A percentile compares a stretch with the other conserved stretches of the same genome.
Conservation (phyloP, 2,888 invertebrate species). For the Drosophila longiperda region DNA sequence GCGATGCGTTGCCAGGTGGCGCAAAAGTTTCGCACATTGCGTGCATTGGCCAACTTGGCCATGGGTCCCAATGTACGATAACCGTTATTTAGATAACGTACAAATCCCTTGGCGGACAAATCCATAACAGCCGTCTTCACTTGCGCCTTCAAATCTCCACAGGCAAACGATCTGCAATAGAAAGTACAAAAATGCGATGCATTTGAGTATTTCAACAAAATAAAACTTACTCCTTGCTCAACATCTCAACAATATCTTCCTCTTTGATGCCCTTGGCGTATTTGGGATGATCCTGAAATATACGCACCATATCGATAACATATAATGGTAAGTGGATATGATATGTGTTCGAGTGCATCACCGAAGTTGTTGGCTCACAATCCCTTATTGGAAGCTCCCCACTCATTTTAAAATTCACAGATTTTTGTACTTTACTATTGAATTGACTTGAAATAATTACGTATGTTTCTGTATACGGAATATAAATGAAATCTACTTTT, state of each 20-base stretch:
- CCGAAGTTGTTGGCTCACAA: slow-evolving; percentile 73
- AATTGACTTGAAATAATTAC: not conserved
- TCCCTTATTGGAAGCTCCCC: slow-evolving; percentile 66
- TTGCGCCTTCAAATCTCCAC: slow-evolving; percentile 82
- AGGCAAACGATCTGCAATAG: slow-evolving; percentile 74
- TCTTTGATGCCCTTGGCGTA: slow-evolving; percentile 78
- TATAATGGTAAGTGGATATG: slow-evolving; percentile 81
- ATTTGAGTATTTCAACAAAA: not conserved
- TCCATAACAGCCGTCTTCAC: slow-evolving; percentile 80
- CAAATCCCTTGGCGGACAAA: slow-evolving; percentile 76
- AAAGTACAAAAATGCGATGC: not conserved
- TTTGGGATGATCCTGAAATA: slow-evolving; percentile 83
- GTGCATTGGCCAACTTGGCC: slow-evolving; percentile 80
- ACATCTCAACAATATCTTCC: slow-evolving; percentile 76
- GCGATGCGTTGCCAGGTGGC: slow-evolving; percentile 80
- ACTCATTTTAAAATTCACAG: slow-evolving; percentile 48
- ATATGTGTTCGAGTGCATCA: slow-evolving; percentile 74
- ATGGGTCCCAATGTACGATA: slow-evolving; percentile 84
- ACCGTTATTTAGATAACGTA: slow-evolving; percentile 75
- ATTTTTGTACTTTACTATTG: not conserved
- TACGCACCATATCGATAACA: slow-evolving; percentile 82
- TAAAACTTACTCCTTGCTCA: slow-evolving; percentile 79
- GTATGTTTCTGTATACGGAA: not conserved
- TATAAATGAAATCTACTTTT: not conserved
- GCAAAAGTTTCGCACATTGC: slow-evolving; percentile 76